Conservation (phyloP, 1,140 invertebrate genomes). For the Drosophila sucinea region DNA sequence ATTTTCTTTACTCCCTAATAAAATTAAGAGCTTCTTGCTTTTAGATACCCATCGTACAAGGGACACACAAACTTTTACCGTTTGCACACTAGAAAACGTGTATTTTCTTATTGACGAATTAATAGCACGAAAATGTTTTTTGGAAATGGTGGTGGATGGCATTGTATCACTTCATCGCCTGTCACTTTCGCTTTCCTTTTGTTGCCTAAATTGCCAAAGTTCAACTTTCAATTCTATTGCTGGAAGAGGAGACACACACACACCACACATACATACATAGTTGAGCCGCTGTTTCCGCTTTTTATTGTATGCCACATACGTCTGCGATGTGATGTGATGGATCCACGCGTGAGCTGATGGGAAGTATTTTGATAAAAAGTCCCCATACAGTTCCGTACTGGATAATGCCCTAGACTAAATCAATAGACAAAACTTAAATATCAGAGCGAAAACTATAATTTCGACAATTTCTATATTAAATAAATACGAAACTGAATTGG, state of each 20-base stretch:
- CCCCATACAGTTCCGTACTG: background rate
- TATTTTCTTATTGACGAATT: constrained; percentile 54
- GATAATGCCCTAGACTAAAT: background rate
- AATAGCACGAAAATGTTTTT: constrained; percentile 49
- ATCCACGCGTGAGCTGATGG: background rate
- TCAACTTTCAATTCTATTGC: constrained; percentile 6
- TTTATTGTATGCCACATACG: background rate
- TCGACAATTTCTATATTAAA: no score
- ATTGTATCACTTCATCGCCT: constrained; percentile 13
- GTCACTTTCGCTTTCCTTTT: constrained; percentile 34
- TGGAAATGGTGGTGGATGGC: constrained; percentile 29
- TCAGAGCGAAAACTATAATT: no score
- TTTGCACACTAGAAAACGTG: constrained; percentile 15
- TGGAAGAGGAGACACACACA: background rate
- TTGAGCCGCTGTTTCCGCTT: background rate
- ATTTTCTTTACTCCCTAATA: constrained; percentile 7
- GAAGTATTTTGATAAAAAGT: background rate
- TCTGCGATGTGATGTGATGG: background rate
- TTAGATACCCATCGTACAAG: background rate
- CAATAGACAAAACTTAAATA: no score
- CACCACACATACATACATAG: no score
- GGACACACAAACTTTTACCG: constrained; percentile 11
- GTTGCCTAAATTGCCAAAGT: constrained; percentile 5
- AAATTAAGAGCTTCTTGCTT: constrained; percentile 6
- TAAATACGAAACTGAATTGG: no score